These are phyloP conservation scores for Drosophila willistoni DNA, from an alignment of 1,140 invertebrate species.

Conservation along the genomic window DNA sequence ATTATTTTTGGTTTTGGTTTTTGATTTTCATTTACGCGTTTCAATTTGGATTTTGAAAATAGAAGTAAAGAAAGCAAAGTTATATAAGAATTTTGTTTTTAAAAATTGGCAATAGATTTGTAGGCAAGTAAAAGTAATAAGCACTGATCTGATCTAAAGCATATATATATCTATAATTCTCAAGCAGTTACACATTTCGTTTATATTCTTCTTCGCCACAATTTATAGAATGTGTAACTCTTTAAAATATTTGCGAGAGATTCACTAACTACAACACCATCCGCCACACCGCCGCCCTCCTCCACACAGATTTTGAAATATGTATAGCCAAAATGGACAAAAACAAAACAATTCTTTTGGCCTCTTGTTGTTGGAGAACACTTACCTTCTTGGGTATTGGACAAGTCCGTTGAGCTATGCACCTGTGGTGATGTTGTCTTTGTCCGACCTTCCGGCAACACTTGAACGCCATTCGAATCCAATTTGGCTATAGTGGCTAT, in stretches of 20 bases:
- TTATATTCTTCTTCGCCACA: too few relatives aligned
- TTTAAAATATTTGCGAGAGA: neutral
- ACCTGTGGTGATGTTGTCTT: slow-evolving; percentile 85
- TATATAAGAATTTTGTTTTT: slow-evolving; percentile 67
- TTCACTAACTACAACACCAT: slow-evolving; percentile 33
- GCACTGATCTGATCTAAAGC: neutral
- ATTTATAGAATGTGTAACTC: too few relatives aligned
- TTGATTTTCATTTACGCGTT: slow-evolving; percentile 60
- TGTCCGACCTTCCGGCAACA: slow-evolving; percentile 85
- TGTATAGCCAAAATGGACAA: neutral
- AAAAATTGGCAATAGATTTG: slow-evolving; percentile 34
- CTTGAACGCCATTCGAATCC: slow-evolving; percentile 91
- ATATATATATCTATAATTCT: neutral
- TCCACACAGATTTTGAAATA: slow-evolving; percentile 25
- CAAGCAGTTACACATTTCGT: neutral
- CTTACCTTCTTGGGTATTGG: slow-evolving; percentile 82
- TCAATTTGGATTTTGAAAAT: slow-evolving; percentile 66
- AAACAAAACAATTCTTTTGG: neutral
- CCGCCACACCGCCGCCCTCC: slow-evolving; percentile 35
- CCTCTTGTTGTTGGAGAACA: neutral
- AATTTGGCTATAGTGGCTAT: slow-evolving; percentile 93
- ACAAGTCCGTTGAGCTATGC: slow-evolving; percentile 86
- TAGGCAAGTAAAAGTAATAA: slow-evolving; percentile 8
- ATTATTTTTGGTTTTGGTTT: slow-evolving; percentile 33
- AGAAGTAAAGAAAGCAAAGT: slow-evolving; percentile 83